Percentiles rank a stretch among this genome's conserved stretches.
These are phyloP conservation scores for Temnopleurus reevesii DNA, from an alignment of 53 echinoderm and acorn worm species.

Conservation along the genomic window DNA sequence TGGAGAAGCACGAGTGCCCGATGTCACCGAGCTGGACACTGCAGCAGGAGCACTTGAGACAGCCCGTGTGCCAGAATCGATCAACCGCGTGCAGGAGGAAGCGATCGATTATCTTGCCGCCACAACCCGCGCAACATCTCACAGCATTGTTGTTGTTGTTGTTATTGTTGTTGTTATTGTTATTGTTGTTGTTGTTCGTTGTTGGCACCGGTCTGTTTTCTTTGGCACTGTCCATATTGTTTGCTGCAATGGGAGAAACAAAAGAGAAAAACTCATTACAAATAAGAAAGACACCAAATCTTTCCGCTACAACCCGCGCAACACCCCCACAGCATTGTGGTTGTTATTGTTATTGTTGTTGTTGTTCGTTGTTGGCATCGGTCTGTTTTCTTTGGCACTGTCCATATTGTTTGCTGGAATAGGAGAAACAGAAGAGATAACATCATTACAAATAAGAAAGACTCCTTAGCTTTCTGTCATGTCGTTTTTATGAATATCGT, in stretches of 20 bases:
- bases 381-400: slow-evolving; percentile 56
- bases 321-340: slow-evolving; percentile 69
- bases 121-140: slow-evolving; percentile 93
- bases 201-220: slow-evolving; percentile 49
- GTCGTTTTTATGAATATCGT: too few relatives aligned
- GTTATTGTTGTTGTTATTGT: slow-evolving; percentile 55
- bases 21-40: slow-evolving; percentile 89
- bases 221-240: slow-evolving; percentile 60
- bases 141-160: slow-evolving; percentile 71
- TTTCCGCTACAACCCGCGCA: slow-evolving; percentile 97
- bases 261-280: too few relatives aligned
- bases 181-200: slow-evolving; percentile 49
- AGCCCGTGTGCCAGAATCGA: slow-evolving; percentile 99
- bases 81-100: slow-evolving; percentile 95
- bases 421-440: neutral
- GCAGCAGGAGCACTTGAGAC: slow-evolving; percentile 94
- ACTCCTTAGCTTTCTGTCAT: too few relatives aligned
- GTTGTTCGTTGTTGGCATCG: slow-evolving; percentile 22
- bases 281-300: too few relatives aligned
- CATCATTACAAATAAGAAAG: too few relatives aligned
- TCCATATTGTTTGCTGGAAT: slow-evolving; percentile 57
- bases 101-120: slow-evolving; percentile 93
- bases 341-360: slow-evolving; percentile 56
- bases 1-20: slow-evolving; percentile 95
- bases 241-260: slow-evolving; percentile 12